phyloP scores from a whole-genome alignment of 2,888 invertebrate genomes.

The Pheosia gnoma region DNA sequence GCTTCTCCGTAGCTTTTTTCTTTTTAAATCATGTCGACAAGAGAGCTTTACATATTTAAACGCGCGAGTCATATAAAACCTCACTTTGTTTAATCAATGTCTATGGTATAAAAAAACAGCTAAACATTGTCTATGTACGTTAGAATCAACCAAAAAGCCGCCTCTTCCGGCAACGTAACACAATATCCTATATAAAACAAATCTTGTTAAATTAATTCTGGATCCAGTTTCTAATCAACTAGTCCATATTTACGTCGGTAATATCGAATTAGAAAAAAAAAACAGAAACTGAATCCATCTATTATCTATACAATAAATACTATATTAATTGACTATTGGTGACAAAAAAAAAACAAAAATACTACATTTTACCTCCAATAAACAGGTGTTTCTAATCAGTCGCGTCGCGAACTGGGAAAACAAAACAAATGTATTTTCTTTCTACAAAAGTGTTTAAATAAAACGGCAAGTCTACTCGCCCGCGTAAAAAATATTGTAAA shows the following conservation, averaged over 20 bases:
- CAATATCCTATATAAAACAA: constrained; percentile 49
- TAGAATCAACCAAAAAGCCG: constrained; percentile 56
- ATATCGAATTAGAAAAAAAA: constrained; percentile 24
- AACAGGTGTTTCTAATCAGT: constrained; percentile 36
- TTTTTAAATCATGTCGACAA: constrained; percentile 39
- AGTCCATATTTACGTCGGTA: constrained; percentile 20
- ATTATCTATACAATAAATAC: constrained; percentile 59
- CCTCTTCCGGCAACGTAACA: constrained; percentile 54
- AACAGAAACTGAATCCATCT: constrained; percentile 51
- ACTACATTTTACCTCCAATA: constrained; percentile 30
- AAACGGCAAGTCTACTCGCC: constrained; percentile 31
- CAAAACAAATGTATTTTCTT: constrained; percentile 57
- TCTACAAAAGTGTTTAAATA: constrained; percentile 52
- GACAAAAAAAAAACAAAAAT: constrained; percentile 52
- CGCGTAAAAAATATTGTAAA: constrained; percentile 42
- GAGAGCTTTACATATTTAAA: constrained; percentile 38
- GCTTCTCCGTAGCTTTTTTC: constrained; percentile 37
- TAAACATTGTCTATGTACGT: constrained; percentile 51
- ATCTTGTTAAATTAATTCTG: constrained; percentile 44
- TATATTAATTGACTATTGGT: constrained; percentile 62
- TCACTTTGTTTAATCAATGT: constrained; percentile 46
- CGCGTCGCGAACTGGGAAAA: constrained; percentile 49
- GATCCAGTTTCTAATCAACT: constrained; percentile 45
- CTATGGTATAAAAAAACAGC: constrained; percentile 52
- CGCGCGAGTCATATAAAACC: constrained; percentile 34